These are phyloP conservation scores for Vireo altiloquus DNA, from an alignment of 2,113 vertebrate species.

Conservation along the genomic window DNA sequence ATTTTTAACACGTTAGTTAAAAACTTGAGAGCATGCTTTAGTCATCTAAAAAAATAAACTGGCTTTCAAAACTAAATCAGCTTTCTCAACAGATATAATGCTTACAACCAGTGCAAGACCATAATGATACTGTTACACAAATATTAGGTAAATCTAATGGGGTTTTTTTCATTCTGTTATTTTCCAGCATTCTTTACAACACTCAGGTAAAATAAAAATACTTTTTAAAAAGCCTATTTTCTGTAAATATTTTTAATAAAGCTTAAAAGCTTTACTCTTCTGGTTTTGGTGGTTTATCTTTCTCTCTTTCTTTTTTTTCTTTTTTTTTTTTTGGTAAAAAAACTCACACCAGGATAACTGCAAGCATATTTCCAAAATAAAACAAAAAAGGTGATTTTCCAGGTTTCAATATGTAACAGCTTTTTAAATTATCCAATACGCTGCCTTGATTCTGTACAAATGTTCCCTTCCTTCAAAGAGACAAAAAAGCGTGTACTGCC, in stretches of 20 bases:
- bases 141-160: background rate
- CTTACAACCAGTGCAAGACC: background rate
- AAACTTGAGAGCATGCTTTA: background rate
- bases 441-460: slow-evolving; percentile 80
- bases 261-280: background rate
- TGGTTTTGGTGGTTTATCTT: background rate
- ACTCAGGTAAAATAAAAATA: background rate
- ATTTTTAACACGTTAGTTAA: slow-evolving; percentile 48
- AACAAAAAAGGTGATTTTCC: slow-evolving; percentile 72
- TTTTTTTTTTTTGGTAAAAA: background rate
- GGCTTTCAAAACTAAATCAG: background rate
- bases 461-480: slow-evolving; percentile 81
- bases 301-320: background rate
- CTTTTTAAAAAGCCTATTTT: background rate
- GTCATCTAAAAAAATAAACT: slow-evolving; percentile 44
- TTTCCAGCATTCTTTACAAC: background rate
- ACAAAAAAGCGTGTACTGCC: slow-evolving; percentile 82
- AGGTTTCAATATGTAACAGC: slow-evolving; percentile 74
- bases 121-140: background rate
- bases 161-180: background rate
- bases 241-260: background rate
- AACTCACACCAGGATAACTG: slow-evolving; percentile 63
- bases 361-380: slow-evolving; percentile 76
- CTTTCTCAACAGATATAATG: background rate
- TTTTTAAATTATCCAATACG: slow-evolving; percentile 74